phyloP scores from a whole-genome alignment of 2,113 vertebrate genomes.

The Nipponia nippon region DNA sequence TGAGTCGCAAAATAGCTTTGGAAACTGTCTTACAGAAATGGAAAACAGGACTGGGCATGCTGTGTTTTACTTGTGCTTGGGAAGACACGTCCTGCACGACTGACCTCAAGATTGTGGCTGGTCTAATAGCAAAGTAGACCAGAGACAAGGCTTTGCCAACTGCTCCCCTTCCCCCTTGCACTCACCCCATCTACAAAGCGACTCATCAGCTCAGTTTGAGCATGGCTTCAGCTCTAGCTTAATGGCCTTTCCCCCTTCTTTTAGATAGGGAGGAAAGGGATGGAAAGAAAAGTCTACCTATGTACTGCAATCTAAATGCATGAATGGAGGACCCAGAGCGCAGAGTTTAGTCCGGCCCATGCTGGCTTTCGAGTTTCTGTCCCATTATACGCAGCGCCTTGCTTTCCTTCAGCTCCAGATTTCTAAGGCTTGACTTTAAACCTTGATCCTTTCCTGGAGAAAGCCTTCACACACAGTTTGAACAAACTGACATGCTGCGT shows the following conservation, averaged over 20 bases:
- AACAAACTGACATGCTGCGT: fast-evolving
- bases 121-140: neutral
- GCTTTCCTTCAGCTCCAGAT: neutral
- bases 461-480: neutral
- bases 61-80: neutral
- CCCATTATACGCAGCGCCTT: neutral
- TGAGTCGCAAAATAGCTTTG: neutral
- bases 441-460: neutral
- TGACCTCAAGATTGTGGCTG: neutral
- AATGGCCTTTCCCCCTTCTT: neutral
- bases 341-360: neutral
- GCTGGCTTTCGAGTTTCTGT: neutral
- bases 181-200: neutral
- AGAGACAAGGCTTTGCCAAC: neutral
- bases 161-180: neutral
- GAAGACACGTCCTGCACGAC: neutral
- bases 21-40: neutral
- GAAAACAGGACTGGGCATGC: neutral
- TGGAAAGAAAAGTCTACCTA: neutral
- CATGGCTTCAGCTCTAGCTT: neutral
- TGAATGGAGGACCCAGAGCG: neutral
- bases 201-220: neutral
- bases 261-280: neutral
- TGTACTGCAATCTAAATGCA: neutral
- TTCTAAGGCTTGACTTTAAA: neutral